Evolutionary conservation across 2,888 invertebrate genomes (phyloP), one percentile per base, ranked within the genome.

Genomic region (Yponomeuta malinellus): DNA sequence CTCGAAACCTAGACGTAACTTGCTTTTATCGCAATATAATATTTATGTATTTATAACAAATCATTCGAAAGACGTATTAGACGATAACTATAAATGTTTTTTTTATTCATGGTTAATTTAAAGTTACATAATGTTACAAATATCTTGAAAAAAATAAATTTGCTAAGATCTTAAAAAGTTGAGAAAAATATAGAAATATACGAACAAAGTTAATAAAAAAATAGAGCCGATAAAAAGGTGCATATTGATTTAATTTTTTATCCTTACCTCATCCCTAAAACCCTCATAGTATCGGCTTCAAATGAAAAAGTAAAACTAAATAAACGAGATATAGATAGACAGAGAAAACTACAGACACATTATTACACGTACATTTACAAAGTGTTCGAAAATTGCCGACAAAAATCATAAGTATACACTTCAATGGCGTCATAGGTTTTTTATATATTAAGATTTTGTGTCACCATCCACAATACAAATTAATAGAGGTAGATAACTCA

Each of bases 191-290:
- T 2, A 78, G 81, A 75, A 78, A 74, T 76, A 78, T 81, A 78
- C 71, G 78, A 76, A 75, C 72, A 82, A 80, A 75, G 43, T 76
- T 81, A 80, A 71, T 74, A 79, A 81, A 79, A 59, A 59, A 59
- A 59, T 83, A 83, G 81, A 81, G 78, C 78, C 83, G 84, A 79
- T 86, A 81, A 84, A 84, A 85, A 82, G 87, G 85, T 90, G 89
- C 87, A 88, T 83, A 81, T 83, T 85, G 82, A 84, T 87, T 88
- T 89, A 86, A 81, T 85, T 86, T 81, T 74, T 15, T 5, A 15
- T 76, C 77, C 78, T 76, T 67, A 67, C 74, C 81, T 76, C 70
- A 52, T 76, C 52, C 79, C 79, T 73, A 48, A 74, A 74, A 72
- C 75, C 76, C 78, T 68, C 52, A 67, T 75, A 78, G 81, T 82